Base-by-base conservation (phyloP, 2,113 vertebrate species). In the Cisticola juncidis region DNA sequence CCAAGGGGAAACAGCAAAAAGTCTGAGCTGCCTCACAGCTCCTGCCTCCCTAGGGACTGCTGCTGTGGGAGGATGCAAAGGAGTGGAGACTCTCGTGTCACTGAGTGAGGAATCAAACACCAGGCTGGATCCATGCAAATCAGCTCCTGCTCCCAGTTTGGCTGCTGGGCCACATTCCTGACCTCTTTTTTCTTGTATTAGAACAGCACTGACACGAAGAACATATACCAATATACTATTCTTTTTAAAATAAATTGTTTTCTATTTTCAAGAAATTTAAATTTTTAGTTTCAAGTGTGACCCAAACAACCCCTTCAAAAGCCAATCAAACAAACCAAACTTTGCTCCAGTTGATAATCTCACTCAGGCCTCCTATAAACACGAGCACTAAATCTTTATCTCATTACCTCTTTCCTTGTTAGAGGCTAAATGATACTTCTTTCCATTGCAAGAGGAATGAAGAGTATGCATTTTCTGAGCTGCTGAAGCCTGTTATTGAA, bases 401-500 rank as follows among this genome's bases (percentile, higher is more conserved):
- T 98, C 96, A 97, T 98, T 98, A 96, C 50, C 80, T 72, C 69
- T 94, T 97, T 95, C 70, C 91, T 93, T 96, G 87, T 95, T 97
- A 94, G 79, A 88, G 72, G 88, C 95, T 96, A 97, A 97, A 97
- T 92, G 94, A 97, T 96, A 96, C 96, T 94, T 97, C 78, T 95
- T 98, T 87, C 95, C 42, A 84, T 96, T 97, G 96, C 73, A 95
- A 95, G 87, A 95, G 88, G 93, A 98, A 97, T 97, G 93, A 97
- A 94, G 87, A 90, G 89, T 92, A 77, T 88, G 97, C 95, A 98
- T 98, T 98, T 98, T 98, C 98, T 98, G 97, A 98, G 97, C 97
- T 98, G 98, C 92, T 98, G 98, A 98, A 98, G 85, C 98, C 97
- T 98, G 97, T 98, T 98, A 98, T 98, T 98, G 97, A 98, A 98